Evolutionary conservation across 2,113 vertebrate species (phyloP), one percentile per base, ranked within the genome.

Genomic region (Fregetta grallaria): DNA sequence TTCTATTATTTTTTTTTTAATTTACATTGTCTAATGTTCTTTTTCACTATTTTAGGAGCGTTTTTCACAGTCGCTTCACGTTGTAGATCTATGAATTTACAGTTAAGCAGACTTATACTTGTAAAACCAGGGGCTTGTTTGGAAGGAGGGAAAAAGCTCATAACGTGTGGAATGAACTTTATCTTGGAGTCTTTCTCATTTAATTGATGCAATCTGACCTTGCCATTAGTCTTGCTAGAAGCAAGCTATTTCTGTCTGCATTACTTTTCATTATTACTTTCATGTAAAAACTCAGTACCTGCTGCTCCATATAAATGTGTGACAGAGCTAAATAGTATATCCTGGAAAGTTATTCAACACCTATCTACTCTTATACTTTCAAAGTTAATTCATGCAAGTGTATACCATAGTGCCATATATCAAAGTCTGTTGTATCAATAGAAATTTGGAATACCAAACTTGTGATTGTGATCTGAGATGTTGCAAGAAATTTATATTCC

Each of bases 161-260:
- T 44, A 92, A 77, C 72, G 38, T 72, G n/a, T 86, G 65, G 44
- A 88, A 61, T 88, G 56, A 97, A 95, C 61, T 96, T 92, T 95
- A 87, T 93, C 74, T 88, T 92, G 67, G 34, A 96, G 61, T 62
- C 38, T 88, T 92, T 96, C 80, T 92, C 67, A 88, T 96, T 97
- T 96, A 98, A 98, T 96, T 97, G 94, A 96, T 96, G 70, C 81
- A 88, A 79, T 86, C 49, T 94, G 92, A 97, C 94, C 93, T 98
- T 97, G 96, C 94, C 82, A 94, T 97, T 96, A 96, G 92, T 96
- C 55, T 98, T 95, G 93, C 96, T 96, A 56, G 85, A 97, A 94
- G 96, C 93, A 94, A 97, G 62, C 83, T 96, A 96, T 96, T 98
- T 97, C 88, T 96, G 78, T 92, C 93, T 79, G 63, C 56, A 72